Conservation (phyloP, 2,888 invertebrate genomes). For the Tetragonisca angustula region DNA sequence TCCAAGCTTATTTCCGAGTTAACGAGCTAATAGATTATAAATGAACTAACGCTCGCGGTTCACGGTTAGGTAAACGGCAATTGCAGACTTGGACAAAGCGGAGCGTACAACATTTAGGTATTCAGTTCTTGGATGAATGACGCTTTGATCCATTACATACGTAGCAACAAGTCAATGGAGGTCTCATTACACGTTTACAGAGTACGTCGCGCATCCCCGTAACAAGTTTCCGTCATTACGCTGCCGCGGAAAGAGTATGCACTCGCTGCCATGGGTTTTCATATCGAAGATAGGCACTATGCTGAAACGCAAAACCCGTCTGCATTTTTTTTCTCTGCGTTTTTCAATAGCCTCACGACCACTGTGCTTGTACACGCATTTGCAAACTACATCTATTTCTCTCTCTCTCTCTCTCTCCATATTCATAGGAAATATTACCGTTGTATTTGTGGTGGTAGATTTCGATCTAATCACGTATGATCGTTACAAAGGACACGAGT, state of each 20-base stretch:
- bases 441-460: neutral
- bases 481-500: neutral
- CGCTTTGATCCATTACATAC: slow-evolving; percentile 27
- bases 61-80: neutral
- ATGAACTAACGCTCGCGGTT: neutral
- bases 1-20: too few species aligned
- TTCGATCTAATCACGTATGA: neutral
- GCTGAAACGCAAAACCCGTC: slow-evolving; percentile 25
- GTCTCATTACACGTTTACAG: slow-evolving; percentile 40
- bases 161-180: slow-evolving; percentile 30
- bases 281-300: slow-evolving; percentile 20
- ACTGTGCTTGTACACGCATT: slow-evolving; percentile 1
- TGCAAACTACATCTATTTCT: neutral
- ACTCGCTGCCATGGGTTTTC: slow-evolving; percentile 18
- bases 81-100: neutral
- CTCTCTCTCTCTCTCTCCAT: neutral
- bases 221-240: slow-evolving; percentile 71
- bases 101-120: slow-evolving; percentile 3
- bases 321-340: slow-evolving; percentile 6
- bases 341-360: slow-evolving; percentile 19
- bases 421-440: neutral
- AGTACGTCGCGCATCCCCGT: slow-evolving; percentile 34
- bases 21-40: neutral
- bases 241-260: slow-evolving; percentile 43
- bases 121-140: slow-evolving; percentile 18